Conservation (phyloP, 2,888 invertebrate genomes). For the Monopis laevigella region DNA sequence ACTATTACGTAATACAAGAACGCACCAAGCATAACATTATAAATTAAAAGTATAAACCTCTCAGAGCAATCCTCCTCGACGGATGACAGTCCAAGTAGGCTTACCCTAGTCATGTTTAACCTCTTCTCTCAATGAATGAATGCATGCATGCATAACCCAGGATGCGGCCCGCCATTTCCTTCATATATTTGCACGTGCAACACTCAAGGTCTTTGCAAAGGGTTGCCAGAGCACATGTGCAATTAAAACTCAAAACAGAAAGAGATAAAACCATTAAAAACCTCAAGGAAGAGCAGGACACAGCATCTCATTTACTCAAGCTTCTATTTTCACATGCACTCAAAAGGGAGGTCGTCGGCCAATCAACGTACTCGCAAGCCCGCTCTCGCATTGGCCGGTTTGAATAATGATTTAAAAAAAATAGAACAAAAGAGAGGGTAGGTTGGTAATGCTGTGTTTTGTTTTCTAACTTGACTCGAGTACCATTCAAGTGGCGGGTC, state of each 20-base stretch:
- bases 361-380: conserved; percentile 59
- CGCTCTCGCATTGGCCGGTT: conserved; percentile 26
- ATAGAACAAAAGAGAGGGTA: conserved; percentile 60
- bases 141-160: conserved; percentile 49
- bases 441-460: conserved; percentile 58
- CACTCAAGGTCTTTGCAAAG: conserved; percentile 55
- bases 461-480: conserved; percentile 32
- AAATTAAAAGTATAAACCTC: no score
- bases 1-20: no score
- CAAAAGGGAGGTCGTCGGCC: conserved; percentile 58
- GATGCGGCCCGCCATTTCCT: conserved; percentile 24
- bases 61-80: no score
- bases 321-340: conserved; percentile 61
- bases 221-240: conserved; percentile 34
- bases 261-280: conserved; percentile 26
- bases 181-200: conserved; percentile 46
- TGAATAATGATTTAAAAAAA: conserved; percentile 25
- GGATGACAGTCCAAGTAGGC: conserved; percentile 3
- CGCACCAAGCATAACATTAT: no score
- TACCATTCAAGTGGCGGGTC: conserved; percentile 44
- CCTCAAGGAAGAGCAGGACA: conserved; percentile 40
- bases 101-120: conserved; percentile 4
- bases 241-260: conserved; percentile 64
- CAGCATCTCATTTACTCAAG: conserved; percentile 57
- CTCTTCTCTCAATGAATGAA: conserved; percentile 45